A percentile compares a stretch with the other conserved stretches of the same genome.
phyloP scores from a whole-genome alignment of 2,797 vertebrate genomes.

The Sebastolobus altivelis region DNA sequence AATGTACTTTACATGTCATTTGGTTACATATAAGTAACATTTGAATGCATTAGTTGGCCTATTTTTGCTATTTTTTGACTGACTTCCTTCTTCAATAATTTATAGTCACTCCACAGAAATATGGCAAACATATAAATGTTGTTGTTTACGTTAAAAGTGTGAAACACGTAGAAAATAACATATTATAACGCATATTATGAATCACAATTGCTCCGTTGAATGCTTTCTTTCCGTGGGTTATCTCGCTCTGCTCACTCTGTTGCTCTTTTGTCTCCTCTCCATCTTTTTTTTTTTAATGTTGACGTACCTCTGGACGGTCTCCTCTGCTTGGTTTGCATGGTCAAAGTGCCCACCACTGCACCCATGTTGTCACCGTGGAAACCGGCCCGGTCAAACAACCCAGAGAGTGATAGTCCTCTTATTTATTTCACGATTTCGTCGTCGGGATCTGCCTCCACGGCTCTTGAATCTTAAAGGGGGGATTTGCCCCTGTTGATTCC shows the following conservation, averaged over 20 bases:
- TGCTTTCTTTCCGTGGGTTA: constrained; percentile 2
- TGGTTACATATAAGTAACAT: constrained; percentile 2
- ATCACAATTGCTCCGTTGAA: background rate
- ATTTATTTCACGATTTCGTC: constrained; percentile 40
- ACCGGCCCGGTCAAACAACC: constrained; percentile 76
- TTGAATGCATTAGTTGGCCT: background rate
- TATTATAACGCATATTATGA: background rate
- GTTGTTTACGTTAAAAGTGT: background rate
- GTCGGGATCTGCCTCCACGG: constrained; percentile 37
- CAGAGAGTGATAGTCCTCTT: constrained; percentile 59
- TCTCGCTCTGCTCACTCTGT: constrained; percentile 8
- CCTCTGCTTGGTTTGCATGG: constrained; percentile 98
- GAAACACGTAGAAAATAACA: background rate
- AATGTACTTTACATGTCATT: constrained; percentile 2
- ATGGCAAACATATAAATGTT: background rate
- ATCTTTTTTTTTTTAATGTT: constrained; percentile 37
- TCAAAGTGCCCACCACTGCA: constrained; percentile 98
- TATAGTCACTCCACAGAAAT: constrained; percentile 14
- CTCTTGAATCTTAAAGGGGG: constrained; percentile 38
- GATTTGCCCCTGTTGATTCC: constrained; percentile 45
- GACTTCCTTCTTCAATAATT: constrained; percentile 24
- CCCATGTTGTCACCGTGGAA: constrained; percentile 90
- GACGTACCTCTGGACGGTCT: constrained; percentile 95
- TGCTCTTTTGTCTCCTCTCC: constrained; percentile 36
- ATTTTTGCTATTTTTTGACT: background rate